A percentile compares a stretch with the other conserved stretches of the same genome.
Evolutionary conservation across 1,140 invertebrate genomes (phyloP).

Genomic region (Drosophila tropicalis): DNA sequence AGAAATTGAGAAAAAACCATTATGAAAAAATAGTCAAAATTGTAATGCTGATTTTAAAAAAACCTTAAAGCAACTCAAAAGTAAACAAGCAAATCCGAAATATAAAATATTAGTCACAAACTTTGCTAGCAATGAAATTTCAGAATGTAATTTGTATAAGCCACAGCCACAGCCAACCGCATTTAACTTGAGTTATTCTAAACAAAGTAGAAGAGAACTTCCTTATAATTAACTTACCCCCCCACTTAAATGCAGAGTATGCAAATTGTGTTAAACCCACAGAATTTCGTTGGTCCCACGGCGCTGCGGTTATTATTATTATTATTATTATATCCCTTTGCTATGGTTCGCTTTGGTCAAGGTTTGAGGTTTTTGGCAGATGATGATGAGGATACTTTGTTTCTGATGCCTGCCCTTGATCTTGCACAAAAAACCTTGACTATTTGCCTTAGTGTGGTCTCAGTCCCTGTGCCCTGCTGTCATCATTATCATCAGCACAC

Average conservation of each 20-base stretch:
- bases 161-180: too few species aligned
- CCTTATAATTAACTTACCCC: too few species aligned
- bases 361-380: constrained; percentile 36
- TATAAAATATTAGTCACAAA: too few species aligned
- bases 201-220: too few species aligned
- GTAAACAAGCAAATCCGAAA: too few species aligned
- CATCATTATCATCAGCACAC: constrained; percentile 62
- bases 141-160: too few species aligned
- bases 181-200: too few species aligned
- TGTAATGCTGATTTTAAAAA: too few species aligned
- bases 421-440: constrained; percentile 45
- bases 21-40: too few species aligned
- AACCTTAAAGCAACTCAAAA: too few species aligned
- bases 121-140: too few species aligned
- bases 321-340: constrained; percentile 9
- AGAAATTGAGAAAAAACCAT: too few species aligned
- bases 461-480: constrained; percentile 29
- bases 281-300: background rate
- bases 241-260: background rate
- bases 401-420: constrained; percentile 39
- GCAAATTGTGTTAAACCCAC: background rate
- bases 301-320: constrained; percentile 1
- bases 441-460: constrained; percentile 29
- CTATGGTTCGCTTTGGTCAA: constrained; percentile 4
- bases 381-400: background rate